Conservation (phyloP, 2,113 vertebrate species). For the Psettodes erumei region DNA sequence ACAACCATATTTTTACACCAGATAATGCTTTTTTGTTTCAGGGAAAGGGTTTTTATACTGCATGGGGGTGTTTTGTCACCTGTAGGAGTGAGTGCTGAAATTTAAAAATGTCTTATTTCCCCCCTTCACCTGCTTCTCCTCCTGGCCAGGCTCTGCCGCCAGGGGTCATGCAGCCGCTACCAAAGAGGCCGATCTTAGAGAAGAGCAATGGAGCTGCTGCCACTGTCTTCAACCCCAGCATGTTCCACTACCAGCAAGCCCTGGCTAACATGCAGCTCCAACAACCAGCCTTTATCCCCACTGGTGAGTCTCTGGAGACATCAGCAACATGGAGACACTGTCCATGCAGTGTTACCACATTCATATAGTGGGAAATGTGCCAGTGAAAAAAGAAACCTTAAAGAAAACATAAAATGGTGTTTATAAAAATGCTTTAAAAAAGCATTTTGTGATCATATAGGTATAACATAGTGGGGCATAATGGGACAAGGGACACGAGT, state of each 20-base stretch:
- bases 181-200: conserved; percentile 94
- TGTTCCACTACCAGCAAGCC: conserved; percentile 98
- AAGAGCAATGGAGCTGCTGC: conserved; percentile 92
- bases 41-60: not conserved
- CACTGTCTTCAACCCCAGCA: conserved; percentile 91
- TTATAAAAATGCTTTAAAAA: not conserved
- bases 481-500: not conserved
- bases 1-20: conserved; percentile 2
- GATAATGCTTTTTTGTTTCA: not conserved
- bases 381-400: too few relatives aligned
- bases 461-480: not conserved
- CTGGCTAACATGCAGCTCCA: conserved; percentile 96
- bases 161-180: conserved; percentile 90
- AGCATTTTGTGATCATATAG: not conserved
- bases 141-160: conserved; percentile 78
- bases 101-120: too few relatives aligned
- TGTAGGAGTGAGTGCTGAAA: not conserved
- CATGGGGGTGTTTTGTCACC: not conserved
- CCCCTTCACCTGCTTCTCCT: not conserved
- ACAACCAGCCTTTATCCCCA: conserved; percentile 91
- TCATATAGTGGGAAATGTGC: too few relatives aligned
- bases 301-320: conserved; percentile 85
- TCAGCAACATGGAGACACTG: not conserved
- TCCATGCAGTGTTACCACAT: not conserved
- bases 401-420: too few relatives aligned